Percentiles rank a stretch among this genome's conserved stretches.
phyloP scores from a whole-genome alignment of 2,888 invertebrate species.

The Calameuta pallipes region DNA sequence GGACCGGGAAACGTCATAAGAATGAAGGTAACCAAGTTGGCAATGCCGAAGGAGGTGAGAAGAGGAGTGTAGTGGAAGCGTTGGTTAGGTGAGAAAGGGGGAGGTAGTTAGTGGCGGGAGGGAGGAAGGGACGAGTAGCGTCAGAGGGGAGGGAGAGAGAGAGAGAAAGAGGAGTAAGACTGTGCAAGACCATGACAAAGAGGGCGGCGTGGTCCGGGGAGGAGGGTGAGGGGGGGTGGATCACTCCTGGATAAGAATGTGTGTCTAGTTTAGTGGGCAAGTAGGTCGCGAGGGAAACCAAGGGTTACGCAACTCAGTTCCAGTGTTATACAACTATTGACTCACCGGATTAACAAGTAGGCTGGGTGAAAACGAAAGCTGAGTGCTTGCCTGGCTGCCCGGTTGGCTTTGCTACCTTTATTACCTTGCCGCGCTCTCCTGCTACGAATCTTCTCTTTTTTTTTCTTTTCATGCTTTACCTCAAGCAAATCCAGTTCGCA shows the following conservation, averaged over 20 bases:
- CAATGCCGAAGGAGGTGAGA: neutral
- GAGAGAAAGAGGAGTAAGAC: conserved; percentile 16
- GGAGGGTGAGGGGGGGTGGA: neutral
- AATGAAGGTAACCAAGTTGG: neutral
- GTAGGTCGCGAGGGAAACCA: conserved; percentile 65
- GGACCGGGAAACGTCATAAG: neutral
- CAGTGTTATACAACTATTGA: conserved; percentile 67
- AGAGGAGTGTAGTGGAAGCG: neutral
- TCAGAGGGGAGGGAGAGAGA: conserved; percentile 35
- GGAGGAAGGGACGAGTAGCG: conserved; percentile 23
- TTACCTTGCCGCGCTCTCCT: neutral
- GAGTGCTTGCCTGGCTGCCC: conserved; percentile 18
- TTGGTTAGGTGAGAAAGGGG: conserved; percentile 2
- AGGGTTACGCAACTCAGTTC: conserved; percentile 63
- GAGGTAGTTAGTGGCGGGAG: conserved; percentile 7
- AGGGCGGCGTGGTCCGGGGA: neutral
- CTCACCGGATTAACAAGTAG: conserved; percentile 67
- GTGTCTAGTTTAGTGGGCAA: conserved; percentile 67
- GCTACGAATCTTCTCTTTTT: neutral
- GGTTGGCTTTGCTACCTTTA: neutral
- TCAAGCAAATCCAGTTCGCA: neutral
- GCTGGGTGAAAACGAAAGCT: conserved; percentile 66
- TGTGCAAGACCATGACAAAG: conserved; percentile 2
- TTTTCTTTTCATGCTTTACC: neutral
- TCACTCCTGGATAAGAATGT: conserved; percentile 62